Base-by-base conservation (phyloP, 2,113 vertebrate species). In the Aegotheles bennettii region DNA sequence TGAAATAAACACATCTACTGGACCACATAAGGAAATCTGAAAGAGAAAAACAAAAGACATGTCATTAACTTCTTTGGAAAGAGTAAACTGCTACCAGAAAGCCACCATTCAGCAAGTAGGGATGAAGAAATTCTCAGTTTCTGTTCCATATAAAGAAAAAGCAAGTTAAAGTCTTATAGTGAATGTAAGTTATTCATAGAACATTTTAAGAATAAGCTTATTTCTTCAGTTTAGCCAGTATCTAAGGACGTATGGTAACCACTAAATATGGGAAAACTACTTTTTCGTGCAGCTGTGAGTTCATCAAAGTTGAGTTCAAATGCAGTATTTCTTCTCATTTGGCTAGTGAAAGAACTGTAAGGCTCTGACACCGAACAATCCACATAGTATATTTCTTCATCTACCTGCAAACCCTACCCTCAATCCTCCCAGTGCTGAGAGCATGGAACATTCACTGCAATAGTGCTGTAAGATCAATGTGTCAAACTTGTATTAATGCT, bases 11-110 rank as follows among this genome's bases (percentile, higher is more conserved):
- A 84, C 47, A 89, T 59, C 76, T 76, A 31, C 42, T 76, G 36
- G 54, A 77, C 67, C 84, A 77, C 94, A 88, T 43, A 80, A 20
- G 84, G 74, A 93, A 65, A 95, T 85, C 97, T 98, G 92, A 71
- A 95, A 97, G 91, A 94, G 67, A 73, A 82, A 94, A 89, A 64
- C 60, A 47, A 57, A 92, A 93, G 26, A 89, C 6, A 17, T 2
- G 3, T 7, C 31, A 70, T 74, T 60, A 81, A 71, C 8, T 43
- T 47, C 23, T 43, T 21, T 54, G 20, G 13, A 69, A 59, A 69
- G 38, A 65, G 21, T 20, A 69, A 76, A 61, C 8, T 5, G 17
- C 51, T 75, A 91, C 78, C 51, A 84, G 38, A 82, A 56, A 74
- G 10, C 3, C 56, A 65, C 3, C 6, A 28, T 16, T 65, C 17